Percentiles rank a stretch among this genome's conserved stretches.
phyloP scores from a whole-genome alignment of 2,113 vertebrate species.

The Dromas ardeola region DNA sequence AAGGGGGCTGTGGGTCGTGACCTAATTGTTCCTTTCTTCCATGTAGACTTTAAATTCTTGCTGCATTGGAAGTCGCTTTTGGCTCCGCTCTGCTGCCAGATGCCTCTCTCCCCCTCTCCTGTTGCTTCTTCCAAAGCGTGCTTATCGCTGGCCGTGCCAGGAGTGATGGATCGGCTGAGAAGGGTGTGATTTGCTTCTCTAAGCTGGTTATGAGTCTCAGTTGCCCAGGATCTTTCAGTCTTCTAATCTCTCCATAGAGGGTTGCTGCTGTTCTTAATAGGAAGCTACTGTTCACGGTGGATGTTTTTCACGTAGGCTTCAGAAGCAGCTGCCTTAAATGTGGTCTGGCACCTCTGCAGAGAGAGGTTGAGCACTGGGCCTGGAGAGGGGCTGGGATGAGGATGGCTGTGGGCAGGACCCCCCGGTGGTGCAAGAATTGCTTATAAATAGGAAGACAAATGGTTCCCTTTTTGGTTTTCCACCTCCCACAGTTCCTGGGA shows the following conservation, averaged over 20 bases:
- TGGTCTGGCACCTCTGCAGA: not conserved
- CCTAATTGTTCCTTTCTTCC: not conserved
- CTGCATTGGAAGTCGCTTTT: not conserved
- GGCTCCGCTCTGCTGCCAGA: not conserved
- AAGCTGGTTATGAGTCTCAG: not conserved
- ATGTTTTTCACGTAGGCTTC: not conserved
- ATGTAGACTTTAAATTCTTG: not conserved
- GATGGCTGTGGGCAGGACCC: not conserved
- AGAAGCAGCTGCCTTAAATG: not conserved
- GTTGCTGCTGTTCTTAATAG: not conserved
- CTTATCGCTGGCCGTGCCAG: not conserved
- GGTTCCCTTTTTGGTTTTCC: not conserved
- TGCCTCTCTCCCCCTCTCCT: not conserved
- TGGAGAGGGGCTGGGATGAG: not conserved
- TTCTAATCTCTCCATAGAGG: not conserved
- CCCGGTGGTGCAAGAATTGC: fast-evolving
- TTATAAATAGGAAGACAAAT: not conserved
- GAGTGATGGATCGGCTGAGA: fast-evolving
- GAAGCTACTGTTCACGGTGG: not conserved
- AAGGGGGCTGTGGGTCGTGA: not conserved
- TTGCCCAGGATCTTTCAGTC: not conserved
- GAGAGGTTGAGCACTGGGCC: not conserved
- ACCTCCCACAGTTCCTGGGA: not conserved
- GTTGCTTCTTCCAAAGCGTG: not conserved
- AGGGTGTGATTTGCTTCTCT: not conserved